Percentiles rank a stretch among this genome's conserved stretches.
Conservation (phyloP, 1,140 invertebrate species). For the Lepidostoma basale region DNA sequence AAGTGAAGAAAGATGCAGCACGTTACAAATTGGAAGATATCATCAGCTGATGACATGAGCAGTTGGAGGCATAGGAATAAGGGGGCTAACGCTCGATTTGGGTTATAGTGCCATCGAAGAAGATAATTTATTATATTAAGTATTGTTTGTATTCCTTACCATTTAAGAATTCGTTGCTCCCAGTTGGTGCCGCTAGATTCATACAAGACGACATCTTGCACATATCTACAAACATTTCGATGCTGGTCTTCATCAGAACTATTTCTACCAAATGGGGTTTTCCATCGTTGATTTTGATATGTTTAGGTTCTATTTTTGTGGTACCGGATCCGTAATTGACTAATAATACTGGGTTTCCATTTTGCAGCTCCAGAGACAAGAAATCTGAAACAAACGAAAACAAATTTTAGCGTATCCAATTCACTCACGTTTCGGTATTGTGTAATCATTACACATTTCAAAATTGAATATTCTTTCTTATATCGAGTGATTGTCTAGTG, state of each 20-base stretch:
- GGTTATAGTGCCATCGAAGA: too few species aligned
- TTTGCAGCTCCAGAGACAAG: conserved; percentile 85
- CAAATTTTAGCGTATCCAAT: neutral
- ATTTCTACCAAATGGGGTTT: conserved; percentile 83
- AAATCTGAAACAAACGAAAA: conserved; percentile 73
- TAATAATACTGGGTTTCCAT: conserved; percentile 82
- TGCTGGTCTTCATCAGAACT: conserved; percentile 70
- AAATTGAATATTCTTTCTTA: too few species aligned
- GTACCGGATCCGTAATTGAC: conserved; percentile 91
- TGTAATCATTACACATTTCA: too few species aligned
- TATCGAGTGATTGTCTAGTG: too few species aligned
- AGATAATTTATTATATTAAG: too few species aligned
- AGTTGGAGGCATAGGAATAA: too few species aligned
- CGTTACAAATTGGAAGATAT: too few species aligned
- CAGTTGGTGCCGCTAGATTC: conserved; percentile 70
- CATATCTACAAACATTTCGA: conserved; percentile 79
- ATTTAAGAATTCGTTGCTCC: conserved; percentile 79
- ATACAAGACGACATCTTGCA: conserved; percentile 75
- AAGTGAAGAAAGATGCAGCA: too few species aligned
- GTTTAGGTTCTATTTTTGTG: conserved; percentile 70
- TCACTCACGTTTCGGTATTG: too few species aligned
- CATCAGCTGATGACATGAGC: too few species aligned
- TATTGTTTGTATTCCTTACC: too few species aligned
- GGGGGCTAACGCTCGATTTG: too few species aligned
- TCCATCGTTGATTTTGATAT: conserved; percentile 77